Evolutionary conservation across 2,113 vertebrate species (phyloP).

Genomic region (human): DNA sequence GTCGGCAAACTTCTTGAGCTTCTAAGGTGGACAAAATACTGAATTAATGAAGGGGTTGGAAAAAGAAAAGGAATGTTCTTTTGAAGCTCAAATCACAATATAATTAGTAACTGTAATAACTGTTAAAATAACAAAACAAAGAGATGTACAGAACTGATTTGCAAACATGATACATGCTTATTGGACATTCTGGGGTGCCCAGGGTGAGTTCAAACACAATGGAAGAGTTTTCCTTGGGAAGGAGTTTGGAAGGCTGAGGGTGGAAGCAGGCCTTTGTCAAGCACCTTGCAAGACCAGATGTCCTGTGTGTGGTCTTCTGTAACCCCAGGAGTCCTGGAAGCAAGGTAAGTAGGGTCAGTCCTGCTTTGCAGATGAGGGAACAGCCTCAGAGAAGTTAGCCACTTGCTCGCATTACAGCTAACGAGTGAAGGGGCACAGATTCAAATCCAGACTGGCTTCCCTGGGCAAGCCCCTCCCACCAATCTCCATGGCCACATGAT

Average conservation of each 20-base stretch:
- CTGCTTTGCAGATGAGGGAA: background rate
- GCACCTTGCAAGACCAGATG: background rate
- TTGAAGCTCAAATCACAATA: background rate
- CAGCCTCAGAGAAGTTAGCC: background rate
- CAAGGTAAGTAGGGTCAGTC: accelerated
- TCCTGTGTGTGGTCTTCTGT: background rate
- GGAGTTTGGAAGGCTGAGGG: background rate
- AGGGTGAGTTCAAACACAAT: background rate
- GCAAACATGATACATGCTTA: background rate
- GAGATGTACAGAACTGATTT: background rate
- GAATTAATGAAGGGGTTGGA: background rate
- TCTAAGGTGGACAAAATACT: background rate
- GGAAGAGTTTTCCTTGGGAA: too few species aligned
- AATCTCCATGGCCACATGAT: background rate
- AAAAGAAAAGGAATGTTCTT: background rate
- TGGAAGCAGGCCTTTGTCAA: accelerated
- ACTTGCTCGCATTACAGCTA: background rate
- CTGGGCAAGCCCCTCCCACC: accelerated
- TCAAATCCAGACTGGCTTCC: background rate
- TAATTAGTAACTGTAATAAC: background rate
- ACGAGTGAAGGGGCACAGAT: background rate
- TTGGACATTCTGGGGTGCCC: background rate
- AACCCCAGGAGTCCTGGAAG: background rate
- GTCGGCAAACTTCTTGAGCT: background rate
- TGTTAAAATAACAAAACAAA: background rate